These are phyloP conservation scores for Tetranychus urticae DNA, from an alignment of 1,140 invertebrate species.

Conservation along the genomic window DNA sequence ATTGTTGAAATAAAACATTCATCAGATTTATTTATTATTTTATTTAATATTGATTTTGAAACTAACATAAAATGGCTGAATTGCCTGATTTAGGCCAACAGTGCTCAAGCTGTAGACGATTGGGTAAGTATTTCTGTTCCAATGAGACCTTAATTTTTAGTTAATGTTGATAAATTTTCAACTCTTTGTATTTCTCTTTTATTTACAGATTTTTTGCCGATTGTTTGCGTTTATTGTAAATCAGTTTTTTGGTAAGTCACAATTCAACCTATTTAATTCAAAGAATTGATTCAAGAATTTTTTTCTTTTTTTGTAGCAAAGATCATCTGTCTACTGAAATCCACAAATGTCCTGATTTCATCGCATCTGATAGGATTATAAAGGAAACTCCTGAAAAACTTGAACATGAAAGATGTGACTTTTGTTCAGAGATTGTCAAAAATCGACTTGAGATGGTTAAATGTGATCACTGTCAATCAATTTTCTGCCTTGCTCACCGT, in stretches of 20 bases:
- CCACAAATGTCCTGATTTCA: conserved; percentile 2
- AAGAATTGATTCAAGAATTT: not conserved
- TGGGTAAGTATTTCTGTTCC: not conserved
- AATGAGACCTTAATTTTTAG: not conserved
- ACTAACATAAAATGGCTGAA: conserved; percentile 17
- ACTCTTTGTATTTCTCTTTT: not conserved
- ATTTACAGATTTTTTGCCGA: conserved; percentile 3
- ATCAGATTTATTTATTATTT: too few relatives aligned
- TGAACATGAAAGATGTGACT: conserved; percentile 3
- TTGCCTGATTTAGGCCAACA: conserved; percentile 5
- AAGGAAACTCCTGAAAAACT: not conserved
- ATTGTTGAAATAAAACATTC: too few relatives aligned
- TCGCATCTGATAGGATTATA: not conserved
- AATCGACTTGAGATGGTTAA: not conserved
- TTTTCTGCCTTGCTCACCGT: conserved; percentile 3
- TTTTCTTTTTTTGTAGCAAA: not conserved
- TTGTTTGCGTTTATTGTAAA: conserved; percentile 3
- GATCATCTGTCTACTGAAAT: not conserved
- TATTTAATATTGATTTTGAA: too few relatives aligned
- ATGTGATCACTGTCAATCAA: conserved; percentile 1
- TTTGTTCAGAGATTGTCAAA: not conserved
- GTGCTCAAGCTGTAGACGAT: not conserved
- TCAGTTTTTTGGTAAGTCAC: conserved; percentile 2
- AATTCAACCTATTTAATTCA: not conserved
- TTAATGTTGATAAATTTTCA: not conserved